Base-by-base conservation (phyloP, 2,113 vertebrate genomes). In the Callionymus lyra region DNA sequence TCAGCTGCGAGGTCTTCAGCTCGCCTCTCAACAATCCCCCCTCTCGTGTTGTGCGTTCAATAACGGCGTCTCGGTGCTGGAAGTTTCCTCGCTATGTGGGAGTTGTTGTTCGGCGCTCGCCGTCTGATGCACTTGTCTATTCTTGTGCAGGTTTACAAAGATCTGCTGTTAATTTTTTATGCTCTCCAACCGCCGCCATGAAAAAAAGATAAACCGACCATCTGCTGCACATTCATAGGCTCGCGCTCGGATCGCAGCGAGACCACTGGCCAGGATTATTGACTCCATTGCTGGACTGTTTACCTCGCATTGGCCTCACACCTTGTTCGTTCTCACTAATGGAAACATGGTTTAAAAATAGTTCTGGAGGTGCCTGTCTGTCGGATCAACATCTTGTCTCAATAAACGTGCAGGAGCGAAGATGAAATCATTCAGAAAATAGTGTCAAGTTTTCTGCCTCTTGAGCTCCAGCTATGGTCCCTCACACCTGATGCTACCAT, bases 31-130 rank as follows among this genome's bases (percentile, higher is more conserved):
- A 14, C 44, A 34, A 48, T 35, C 43, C 49, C 43, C 27, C 16
- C 38, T 2, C 38, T 27, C 10, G n/a, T 35, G n/a, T 35, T 13
- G 12, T 12, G 19, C 8, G 4, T 46, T 39, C 38, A 27, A 45
- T 46, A 17, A 45, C 45, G 45, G 49, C 53, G 46, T 50, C 55
- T 53, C 41, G n/a, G 46, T 38, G 16, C 45, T 21, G 34, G 10
- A 50, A 1, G 16, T 47, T 53, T 46, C 52, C 43, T 44, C 48
- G 34, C 31, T 1, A 13, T 6, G 38, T 50, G 34, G 38, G 27
- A 2, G n/a, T 32, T 19, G 18, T 2, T 34, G 43, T 52, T 52
- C 38, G 38, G 38, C 39, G 14, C 31, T 38, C 9, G 19, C 40
- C 50, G 6, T 16, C 17, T 34, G 13, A 19, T 16, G 33, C 52